Conservation (phyloP, 2,797 vertebrate genomes). For the Dipus sagitta region DNA sequence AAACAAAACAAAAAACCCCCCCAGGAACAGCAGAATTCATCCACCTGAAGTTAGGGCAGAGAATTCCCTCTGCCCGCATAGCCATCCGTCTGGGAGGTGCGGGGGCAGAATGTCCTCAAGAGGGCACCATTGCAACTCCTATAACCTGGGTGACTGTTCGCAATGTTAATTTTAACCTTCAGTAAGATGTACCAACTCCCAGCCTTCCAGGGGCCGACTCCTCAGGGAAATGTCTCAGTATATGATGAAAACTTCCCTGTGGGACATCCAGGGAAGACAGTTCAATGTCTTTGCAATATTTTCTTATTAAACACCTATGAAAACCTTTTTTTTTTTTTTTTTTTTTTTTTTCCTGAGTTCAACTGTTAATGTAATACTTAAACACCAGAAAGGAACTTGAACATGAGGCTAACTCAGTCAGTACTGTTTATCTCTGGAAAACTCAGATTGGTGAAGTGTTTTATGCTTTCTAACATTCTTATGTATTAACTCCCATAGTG, state of each 20-base stretch:
- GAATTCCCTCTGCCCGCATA: rapidly evolving
- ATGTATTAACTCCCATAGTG: not conserved
- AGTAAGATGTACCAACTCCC: not conserved
- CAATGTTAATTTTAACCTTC: not conserved
- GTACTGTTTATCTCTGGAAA: not conserved
- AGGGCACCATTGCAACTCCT: conserved; percentile 77
- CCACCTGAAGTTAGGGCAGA: not conserved
- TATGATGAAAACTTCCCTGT: not conserved
- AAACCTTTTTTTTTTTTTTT: conserved; percentile 15
- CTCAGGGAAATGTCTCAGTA: conserved; percentile 22
- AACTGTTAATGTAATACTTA: not conserved
- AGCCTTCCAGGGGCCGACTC: not conserved
- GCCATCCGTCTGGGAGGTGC: not conserved
- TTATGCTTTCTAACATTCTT: not conserved
- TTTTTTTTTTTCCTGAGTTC: conserved; percentile 33
- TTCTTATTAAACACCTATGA: not conserved
- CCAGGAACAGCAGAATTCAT: not conserved
- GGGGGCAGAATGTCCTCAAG: conserved; percentile 56
- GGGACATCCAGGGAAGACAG: not conserved
- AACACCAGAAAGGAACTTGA: not conserved
- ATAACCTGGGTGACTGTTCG: not conserved
- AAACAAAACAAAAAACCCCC: not conserved
- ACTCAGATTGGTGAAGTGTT: conserved; percentile 34
- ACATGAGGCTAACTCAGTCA: not conserved
- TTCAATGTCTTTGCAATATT: not conserved